phyloP scores from a whole-genome alignment of 2,888 invertebrate species.

The Pinctada fucata region DNA sequence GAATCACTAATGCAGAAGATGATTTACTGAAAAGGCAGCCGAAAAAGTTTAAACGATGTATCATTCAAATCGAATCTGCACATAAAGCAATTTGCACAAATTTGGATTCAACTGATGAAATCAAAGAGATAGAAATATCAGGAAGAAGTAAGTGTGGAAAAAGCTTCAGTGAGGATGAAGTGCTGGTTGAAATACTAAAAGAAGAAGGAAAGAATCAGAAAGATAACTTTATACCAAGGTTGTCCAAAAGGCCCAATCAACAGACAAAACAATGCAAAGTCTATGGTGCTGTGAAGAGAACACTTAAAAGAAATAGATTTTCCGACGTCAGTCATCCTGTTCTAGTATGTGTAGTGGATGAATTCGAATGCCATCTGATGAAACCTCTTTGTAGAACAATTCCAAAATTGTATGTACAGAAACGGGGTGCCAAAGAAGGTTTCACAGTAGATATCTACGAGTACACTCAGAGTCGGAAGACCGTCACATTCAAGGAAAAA shows the following conservation, averaged over 20 bases:
- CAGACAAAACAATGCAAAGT: background rate
- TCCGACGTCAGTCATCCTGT: constrained; percentile 45
- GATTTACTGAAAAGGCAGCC: constrained; percentile 14
- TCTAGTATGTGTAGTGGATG: constrained; percentile 51
- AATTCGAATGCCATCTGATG: constrained; percentile 46
- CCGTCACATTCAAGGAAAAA: constrained; percentile 35
- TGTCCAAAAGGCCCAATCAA: background rate
- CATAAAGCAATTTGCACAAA: constrained; percentile 49
- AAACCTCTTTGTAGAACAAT: constrained; percentile 58
- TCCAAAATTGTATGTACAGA: constrained; percentile 52
- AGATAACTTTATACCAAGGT: constrained; percentile 28
- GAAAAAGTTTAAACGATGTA: constrained; percentile 45
- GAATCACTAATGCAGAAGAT: background rate
- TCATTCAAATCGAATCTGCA: constrained; percentile 44
- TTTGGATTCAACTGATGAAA: constrained; percentile 24
- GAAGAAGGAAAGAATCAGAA: constrained; percentile 5
- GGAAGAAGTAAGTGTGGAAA: constrained; percentile 54
- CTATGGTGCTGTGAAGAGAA: constrained; percentile 54
- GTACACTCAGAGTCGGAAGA: constrained; percentile 33
- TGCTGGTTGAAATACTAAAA: constrained; percentile 51
- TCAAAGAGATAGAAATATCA: constrained; percentile 46
- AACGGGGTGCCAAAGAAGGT: constrained; percentile 25
- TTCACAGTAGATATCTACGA: constrained; percentile 45
- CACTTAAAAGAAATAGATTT: constrained; percentile 39
- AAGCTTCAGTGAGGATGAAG: constrained; percentile 53